Base-by-base conservation (phyloP, 2,797 vertebrate species). In the Cercopithecus mitis region DNA sequence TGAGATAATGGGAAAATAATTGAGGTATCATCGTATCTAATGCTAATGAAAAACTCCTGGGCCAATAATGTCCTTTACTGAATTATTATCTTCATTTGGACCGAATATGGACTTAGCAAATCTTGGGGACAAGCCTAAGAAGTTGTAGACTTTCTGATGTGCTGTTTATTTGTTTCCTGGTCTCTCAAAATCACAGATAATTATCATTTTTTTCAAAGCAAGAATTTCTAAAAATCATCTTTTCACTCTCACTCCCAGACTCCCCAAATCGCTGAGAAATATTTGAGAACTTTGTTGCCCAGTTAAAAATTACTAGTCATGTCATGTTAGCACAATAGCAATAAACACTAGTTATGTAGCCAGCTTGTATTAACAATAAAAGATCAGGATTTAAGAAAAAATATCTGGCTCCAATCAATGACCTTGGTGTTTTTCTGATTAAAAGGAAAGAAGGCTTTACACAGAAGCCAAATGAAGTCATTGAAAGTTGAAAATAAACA, bases 401-500 rank as follows among this genome's bases (percentile, higher is more conserved):
- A 58, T 85, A 82, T 5, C 5, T 73, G 58, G 4, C 24, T 95
- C 7, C 50, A 77, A 3, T 94, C 50, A 77, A 3, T 95, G 50
- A 88, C n/a, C 81, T 55, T 93, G 13, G 5, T 14, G 92, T 97
- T 98, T 95, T 41, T 11, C 13, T 96, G 55, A 61, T 84, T 97
- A 83, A 96, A 94, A 92, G 67, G 47, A 84, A 64, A 93, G 55
- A 84, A 91, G n/a, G 7, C 1, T 97, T 97, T 98, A 97, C 97
- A 98, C 30, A 58, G 81, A 97, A 96, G 72, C 91, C 81, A 92
- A 89, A 92, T 73, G 22, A 88, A 96, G 45, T 5, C 6, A 13
- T 95, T 97, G 97, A 98, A 98, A 99, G 98, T 96, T 91, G 94
- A 98, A 99, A 98, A 98, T 98, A 98, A 98, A 98, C 97, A 96